Conservation (phyloP, 2,888 invertebrate genomes). For the Perizoma flavofasciatum region DNA sequence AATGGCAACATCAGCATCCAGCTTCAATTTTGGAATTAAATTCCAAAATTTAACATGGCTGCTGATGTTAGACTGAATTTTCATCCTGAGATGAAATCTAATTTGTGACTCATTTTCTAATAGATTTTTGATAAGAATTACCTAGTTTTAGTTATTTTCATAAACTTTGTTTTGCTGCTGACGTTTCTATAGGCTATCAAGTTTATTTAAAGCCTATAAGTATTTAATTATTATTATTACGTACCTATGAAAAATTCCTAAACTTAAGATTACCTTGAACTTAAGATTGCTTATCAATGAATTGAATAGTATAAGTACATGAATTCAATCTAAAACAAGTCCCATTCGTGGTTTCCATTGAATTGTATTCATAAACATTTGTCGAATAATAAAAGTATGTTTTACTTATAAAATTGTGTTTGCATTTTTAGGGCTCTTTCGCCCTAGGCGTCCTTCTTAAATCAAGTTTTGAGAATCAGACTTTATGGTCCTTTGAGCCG, state of each 20-base stretch:
- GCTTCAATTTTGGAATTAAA: slow-evolving; percentile 45
- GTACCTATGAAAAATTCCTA: slow-evolving; percentile 36
- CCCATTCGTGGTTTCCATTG: slow-evolving; percentile 77
- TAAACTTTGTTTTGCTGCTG: slow-evolving; percentile 37
- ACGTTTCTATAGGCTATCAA: slow-evolving; percentile 29
- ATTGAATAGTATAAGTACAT: slow-evolving; percentile 37
- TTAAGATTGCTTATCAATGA: slow-evolving; percentile 39
- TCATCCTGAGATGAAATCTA: slow-evolving; percentile 31
- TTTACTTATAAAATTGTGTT: slow-evolving; percentile 44
- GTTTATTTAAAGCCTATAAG: slow-evolving; percentile 20
- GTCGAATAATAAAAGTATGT: slow-evolving; percentile 68
- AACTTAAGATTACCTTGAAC: slow-evolving; percentile 35
- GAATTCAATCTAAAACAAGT: slow-evolving; percentile 54
- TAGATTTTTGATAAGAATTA: slow-evolving; percentile 13
- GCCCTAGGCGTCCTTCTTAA: too few species aligned
- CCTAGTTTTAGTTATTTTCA: slow-evolving; percentile 27
- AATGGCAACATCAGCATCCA: slow-evolving; percentile 60
- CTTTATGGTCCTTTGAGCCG: not conserved
- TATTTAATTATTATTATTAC: slow-evolving; percentile 9
- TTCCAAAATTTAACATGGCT: slow-evolving; percentile 52
- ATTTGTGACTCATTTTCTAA: slow-evolving; percentile 35
- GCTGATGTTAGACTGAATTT: slow-evolving; percentile 63
- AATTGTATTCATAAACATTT: slow-evolving; percentile 73
- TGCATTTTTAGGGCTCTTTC: slow-evolving; percentile 5
- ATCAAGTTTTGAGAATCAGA: too few species aligned